phyloP scores from a whole-genome alignment of 2,113 vertebrate species.

The Actenoides hombroni region DNA sequence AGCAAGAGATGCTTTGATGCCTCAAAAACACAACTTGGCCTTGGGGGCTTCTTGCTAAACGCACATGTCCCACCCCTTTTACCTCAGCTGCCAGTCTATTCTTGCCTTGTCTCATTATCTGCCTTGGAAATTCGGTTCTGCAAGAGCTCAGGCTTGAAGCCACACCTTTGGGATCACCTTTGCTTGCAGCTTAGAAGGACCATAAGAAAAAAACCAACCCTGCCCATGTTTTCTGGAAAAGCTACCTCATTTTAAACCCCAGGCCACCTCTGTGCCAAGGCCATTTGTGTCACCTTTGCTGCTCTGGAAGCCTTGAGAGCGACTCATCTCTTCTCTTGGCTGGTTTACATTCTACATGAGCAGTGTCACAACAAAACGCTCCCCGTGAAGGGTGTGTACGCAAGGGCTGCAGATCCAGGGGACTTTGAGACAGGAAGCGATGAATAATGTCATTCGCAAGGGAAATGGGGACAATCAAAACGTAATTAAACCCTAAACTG shows the following conservation, averaged over 20 bases:
- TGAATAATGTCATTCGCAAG: neutral
- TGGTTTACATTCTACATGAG: neutral
- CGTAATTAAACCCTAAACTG: neutral
- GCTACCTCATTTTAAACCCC: neutral
- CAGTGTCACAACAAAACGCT: neutral
- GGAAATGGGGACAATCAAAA: neutral
- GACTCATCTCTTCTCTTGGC: neutral
- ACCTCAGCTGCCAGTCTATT: neutral
- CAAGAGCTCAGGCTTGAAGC: neutral
- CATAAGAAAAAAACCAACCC: neutral
- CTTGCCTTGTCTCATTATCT: neutral
- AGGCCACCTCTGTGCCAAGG: neutral
- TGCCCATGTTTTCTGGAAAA: neutral
- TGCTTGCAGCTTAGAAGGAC: neutral
- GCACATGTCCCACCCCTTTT: neutral
- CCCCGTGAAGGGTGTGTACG: fast-evolving
- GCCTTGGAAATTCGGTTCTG: neutral
- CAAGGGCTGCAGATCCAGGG: fast-evolving
- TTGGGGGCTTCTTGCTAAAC: neutral
- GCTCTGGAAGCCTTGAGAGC: neutral
- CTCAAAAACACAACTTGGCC: neutral
- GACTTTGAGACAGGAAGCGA: neutral
- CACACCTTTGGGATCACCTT: conserved; percentile 17
- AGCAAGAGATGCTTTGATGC: neutral
- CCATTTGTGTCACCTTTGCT: neutral